A percentile compares a stretch with the other conserved stretches of the same genome.
Evolutionary conservation across 2,113 vertebrate genomes (phyloP).

Genomic region (Dicerorhinus sumatrensis): DNA sequence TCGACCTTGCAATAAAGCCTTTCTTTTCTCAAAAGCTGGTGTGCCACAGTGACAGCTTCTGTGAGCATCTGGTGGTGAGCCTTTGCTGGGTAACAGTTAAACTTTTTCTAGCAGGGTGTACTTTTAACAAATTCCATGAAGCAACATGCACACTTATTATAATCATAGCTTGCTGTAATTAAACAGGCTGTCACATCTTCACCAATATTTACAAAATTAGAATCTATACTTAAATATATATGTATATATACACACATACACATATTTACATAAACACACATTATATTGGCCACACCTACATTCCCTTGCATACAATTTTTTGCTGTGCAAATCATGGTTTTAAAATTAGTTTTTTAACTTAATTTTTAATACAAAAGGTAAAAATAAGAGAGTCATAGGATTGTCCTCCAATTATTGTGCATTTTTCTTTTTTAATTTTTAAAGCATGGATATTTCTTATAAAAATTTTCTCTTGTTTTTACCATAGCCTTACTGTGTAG

Average conservation of each 20-base stretch:
- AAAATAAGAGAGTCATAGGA: not conserved
- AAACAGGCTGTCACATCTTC: constrained; percentile 20
- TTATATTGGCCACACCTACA: not conserved
- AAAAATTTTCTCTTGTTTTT: not conserved
- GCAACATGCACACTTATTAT: not conserved
- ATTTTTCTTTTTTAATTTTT: constrained; percentile 1
- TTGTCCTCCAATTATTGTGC: not conserved
- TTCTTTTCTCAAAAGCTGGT: too few species aligned
- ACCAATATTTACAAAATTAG: constrained; percentile 4
- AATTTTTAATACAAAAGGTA: not conserved
- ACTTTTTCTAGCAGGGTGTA: not conserved
- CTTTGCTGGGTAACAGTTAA: not conserved
- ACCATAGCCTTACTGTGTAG: not conserved
- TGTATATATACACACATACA: not conserved
- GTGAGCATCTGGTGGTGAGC: too few species aligned
- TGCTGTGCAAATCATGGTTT: not conserved
- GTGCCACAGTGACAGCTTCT: too few species aligned
- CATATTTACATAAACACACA: not conserved
- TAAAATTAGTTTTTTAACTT: not conserved
- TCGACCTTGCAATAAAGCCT: too few species aligned
- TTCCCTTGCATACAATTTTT: not conserved
- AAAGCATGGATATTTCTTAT: not conserved
- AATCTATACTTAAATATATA: not conserved
- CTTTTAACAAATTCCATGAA: not conserved
- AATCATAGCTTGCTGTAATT: not conserved